Percentiles rank a stretch among this genome's conserved stretches.
Conservation (phyloP, 1,140 invertebrate species). For the Asbolus verrucosus region DNA sequence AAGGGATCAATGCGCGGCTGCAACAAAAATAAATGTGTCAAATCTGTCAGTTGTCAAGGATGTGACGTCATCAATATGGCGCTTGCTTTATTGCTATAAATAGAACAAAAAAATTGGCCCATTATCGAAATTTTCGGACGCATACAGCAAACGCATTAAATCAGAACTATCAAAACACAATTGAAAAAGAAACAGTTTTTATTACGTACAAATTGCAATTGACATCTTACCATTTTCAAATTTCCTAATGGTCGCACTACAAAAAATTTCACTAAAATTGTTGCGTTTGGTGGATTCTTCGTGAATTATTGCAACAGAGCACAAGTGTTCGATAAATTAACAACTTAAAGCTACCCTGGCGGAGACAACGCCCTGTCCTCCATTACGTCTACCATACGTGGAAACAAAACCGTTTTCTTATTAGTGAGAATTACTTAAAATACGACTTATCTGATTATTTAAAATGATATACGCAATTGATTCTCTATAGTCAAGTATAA, state of each 20-base stretch:
- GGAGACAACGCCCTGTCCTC: slow-evolving; percentile 51
- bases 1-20: slow-evolving; percentile 92
- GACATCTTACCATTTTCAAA: slow-evolving; percentile 44
- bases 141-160: too few species aligned
- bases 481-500: slow-evolving; percentile 20
- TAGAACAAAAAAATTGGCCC: slow-evolving; percentile 1
- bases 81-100: background rate
- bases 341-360: slow-evolving; percentile 24
- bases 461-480: slow-evolving; percentile 30
- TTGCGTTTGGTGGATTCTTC: slow-evolving; percentile 4
- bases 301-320: slow-evolving; percentile 4
- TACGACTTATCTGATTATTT: slow-evolving; percentile 42
- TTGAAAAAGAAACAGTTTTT: slow-evolving; percentile 34
- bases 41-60: background rate
- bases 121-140: too few species aligned
- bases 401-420: slow-evolving; percentile 36
- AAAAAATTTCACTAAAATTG: slow-evolving; percentile 31
- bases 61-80: slow-evolving; percentile 41
- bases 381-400: slow-evolving; percentile 48
- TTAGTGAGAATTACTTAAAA: slow-evolving; percentile 25
- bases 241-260: slow-evolving; percentile 34
- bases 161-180: slow-evolving; percentile 30
- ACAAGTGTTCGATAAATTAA: slow-evolving; percentile 29
- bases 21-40: slow-evolving; percentile 63
- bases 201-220: slow-evolving; percentile 39